These are phyloP conservation scores for Chamaea fasciata DNA, from an alignment of 2,113 vertebrate genomes.

Conservation along the genomic window DNA sequence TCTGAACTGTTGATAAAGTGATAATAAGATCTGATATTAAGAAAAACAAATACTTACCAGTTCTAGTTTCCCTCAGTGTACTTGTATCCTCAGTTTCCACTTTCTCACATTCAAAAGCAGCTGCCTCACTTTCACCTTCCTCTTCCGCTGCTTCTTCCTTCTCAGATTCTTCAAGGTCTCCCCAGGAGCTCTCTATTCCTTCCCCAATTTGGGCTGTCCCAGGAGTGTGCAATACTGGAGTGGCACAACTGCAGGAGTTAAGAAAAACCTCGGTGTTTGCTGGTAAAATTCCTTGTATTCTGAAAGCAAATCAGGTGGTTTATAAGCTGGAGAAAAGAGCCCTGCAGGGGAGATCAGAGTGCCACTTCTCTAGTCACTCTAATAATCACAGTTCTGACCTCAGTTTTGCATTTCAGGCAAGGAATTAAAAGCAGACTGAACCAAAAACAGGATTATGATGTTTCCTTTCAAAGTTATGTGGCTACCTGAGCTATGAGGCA, in stretches of 20 bases:
- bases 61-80: not conserved
- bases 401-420: not conserved
- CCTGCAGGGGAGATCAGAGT: not conserved
- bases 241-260: slow-evolving; percentile 76
- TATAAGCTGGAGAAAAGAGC: not conserved
- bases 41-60: not conserved
- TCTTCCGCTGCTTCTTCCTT: slow-evolving; percentile 58
- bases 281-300: not conserved
- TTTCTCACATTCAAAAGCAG: slow-evolving; percentile 36
- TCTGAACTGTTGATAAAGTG: not conserved
- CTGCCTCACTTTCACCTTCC: slow-evolving; percentile 38
- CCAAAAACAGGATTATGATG: accelerated
- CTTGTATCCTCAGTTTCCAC: slow-evolving; percentile 29
- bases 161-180: slow-evolving; percentile 81
- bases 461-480: not conserved
- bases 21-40: not conserved
- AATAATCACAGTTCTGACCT: not conserved
- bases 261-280: slow-evolving; percentile 52
- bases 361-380: not conserved
- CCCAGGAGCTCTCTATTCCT: slow-evolving; percentile 85
- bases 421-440: not conserved
- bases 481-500: not conserved
- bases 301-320: not conserved
- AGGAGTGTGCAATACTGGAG: slow-evolving; percentile 77
- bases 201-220: slow-evolving; percentile 91